Evolutionary conservation across 92 coral and sea anemone species (phyloP), one percentile per base, ranked within the genome.

Genomic region (Porites rus): DNA sequence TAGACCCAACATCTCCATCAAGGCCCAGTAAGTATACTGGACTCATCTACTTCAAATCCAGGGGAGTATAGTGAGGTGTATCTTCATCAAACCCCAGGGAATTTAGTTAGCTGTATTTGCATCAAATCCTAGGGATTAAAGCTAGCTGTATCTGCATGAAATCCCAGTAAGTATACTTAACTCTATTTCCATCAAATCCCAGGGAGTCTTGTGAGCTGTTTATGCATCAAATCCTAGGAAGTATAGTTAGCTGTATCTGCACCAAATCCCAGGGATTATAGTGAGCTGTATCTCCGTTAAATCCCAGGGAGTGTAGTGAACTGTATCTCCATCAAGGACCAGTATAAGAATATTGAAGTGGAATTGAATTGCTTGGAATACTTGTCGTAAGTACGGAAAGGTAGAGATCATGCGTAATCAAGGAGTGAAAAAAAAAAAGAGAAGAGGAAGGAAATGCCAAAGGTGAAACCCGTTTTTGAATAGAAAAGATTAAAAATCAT

Each of bases 191-290:
- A 4, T 38, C 46, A 38, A 38, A 38, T 38, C 46, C 46, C 46
- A 38, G 46, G 46, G 46, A 38, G 46, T 38, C 0, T 38, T 38
- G 46, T 38, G 46, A 38, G 46, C 7, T 38, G 46, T 38, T 4
- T 38, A 38, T 38, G 46, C 88, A 86, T 86, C 64, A 97, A 97
- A 84, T 98, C 99, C 67, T 97, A 97, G 99, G 95, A 84, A 90
- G 99, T 90, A 86, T 56, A 21, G 10, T 31, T 56, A 51, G 10
- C 19, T 38, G 6, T 4, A 89, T 97, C 76, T 87, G 93, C 88
- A 86, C 84, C 64, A 97, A 97, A 84, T 98, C 99, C 67, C 98
- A 97, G 99, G 95, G 84, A 90, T 98, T 90, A 86, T 56, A 21
- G 10, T 31, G 66, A 51, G 10, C 51, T 38, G 46, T 38, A 87